phyloP scores from a whole-genome alignment of 2,797 vertebrate genomes.

The Pantherophis vulpinus region DNA sequence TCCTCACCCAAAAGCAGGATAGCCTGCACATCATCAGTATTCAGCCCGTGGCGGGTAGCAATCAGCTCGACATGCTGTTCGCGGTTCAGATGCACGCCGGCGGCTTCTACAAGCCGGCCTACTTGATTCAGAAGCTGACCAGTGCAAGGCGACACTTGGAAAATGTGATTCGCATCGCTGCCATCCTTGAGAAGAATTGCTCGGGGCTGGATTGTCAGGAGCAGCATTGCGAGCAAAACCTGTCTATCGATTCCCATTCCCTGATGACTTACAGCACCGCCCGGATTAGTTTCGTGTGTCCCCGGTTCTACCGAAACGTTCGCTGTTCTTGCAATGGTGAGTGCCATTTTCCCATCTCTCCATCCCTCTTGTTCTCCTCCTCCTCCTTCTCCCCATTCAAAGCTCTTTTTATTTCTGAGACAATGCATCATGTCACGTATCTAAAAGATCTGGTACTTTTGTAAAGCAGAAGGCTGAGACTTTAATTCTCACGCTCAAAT shows the following conservation, averaged over 20 bases:
- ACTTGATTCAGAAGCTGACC: conserved; percentile 94
- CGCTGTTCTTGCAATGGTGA: conserved; percentile 91
- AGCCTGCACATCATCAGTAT: conserved; percentile 89
- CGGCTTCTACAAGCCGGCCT: conserved; percentile 90
- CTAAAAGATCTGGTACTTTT: too few species aligned
- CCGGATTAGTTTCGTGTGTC: conserved; percentile 91
- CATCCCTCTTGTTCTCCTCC: not conserved
- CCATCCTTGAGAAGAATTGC: conserved; percentile 96
- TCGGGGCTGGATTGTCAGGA: conserved; percentile 93
- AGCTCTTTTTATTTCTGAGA: too few species aligned
- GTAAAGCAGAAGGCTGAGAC: too few species aligned
- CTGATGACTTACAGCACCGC: conserved; percentile 93
- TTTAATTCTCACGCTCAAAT: too few species aligned
- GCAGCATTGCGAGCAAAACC: conserved; percentile 88
- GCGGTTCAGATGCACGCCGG: conserved; percentile 81
- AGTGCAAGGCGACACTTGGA: conserved; percentile 87
- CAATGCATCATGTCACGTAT: too few species aligned
- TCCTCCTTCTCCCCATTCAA: too few species aligned
- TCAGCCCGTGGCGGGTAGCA: conserved; percentile 87
- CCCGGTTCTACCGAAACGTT: conserved; percentile 87
- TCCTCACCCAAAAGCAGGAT: conserved; percentile 86
- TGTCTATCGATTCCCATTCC: conserved; percentile 88
- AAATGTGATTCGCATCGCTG: conserved; percentile 86
- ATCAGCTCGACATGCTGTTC: conserved; percentile 91
- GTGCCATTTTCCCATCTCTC: conserved; percentile 46